Conservation (phyloP, 2,113 vertebrate species). For the Rana temporaria region DNA sequence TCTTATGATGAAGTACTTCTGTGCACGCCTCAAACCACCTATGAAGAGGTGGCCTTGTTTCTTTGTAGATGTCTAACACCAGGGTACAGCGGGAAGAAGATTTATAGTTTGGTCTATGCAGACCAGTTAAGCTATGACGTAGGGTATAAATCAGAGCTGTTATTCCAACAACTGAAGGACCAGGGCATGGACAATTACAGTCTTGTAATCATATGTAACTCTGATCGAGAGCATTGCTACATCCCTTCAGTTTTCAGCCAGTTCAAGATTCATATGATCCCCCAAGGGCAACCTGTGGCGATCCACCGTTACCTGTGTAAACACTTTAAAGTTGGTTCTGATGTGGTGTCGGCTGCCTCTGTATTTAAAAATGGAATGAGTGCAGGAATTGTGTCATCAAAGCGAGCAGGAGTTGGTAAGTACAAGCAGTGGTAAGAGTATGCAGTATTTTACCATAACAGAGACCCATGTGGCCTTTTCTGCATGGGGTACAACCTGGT, state of each 20-base stretch:
- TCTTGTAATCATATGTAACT: constrained; percentile 85
- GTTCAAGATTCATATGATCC: constrained; percentile 82
- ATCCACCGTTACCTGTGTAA: constrained; percentile 80
- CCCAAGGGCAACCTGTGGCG: constrained; percentile 68
- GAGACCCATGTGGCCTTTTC: no score
- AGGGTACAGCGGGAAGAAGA: constrained; percentile 69
- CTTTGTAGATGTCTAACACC: constrained; percentile 83
- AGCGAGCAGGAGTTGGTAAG: constrained; percentile 90
- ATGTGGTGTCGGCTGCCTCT: constrained; percentile 72
- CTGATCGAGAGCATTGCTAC: constrained; percentile 85
- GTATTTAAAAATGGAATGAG: constrained; percentile 80
- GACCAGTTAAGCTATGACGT: constrained; percentile 90
- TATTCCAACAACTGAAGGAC: constrained; percentile 78
- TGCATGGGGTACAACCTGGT: no score
- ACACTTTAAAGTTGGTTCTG: constrained; percentile 76
- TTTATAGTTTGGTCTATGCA: constrained; percentile 85
- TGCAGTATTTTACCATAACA: no score
- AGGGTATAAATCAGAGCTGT: constrained; percentile 79
- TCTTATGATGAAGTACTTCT: constrained; percentile 90
- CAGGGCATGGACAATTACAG: constrained; percentile 72
- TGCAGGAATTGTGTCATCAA: constrained; percentile 86
- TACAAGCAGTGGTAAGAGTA: background rate
- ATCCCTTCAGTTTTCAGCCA: constrained; percentile 91
- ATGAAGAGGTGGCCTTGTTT: constrained; percentile 88
- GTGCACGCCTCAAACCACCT: constrained; percentile 80